Percentiles rank a stretch among this genome's conserved stretches.
Evolutionary conservation across 2,797 vertebrate species (phyloP).

Genomic region (Gobio occitaniae): DNA sequence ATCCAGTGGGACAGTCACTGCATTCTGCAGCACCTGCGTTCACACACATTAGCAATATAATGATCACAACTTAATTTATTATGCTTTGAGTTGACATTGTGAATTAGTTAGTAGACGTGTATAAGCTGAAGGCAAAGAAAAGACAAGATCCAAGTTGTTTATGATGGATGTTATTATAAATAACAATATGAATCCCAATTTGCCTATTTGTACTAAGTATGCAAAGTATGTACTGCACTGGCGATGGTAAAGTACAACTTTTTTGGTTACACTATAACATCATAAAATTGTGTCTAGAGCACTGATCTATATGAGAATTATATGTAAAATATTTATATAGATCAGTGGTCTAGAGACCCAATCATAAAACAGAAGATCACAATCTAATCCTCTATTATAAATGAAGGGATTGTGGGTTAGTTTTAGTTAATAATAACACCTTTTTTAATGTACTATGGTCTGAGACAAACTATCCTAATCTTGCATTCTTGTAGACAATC

Average conservation of each 20-base stretch:
- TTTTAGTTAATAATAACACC: no score
- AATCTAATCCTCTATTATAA: background rate
- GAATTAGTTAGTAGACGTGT: background rate
- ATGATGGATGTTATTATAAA: background rate
- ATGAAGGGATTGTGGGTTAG: no score
- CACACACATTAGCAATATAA: constrained; percentile 4
- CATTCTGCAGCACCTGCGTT: constrained; percentile 77
- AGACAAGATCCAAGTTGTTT: constrained; percentile 15
- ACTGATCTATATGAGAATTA: no score
- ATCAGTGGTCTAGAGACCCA: background rate
- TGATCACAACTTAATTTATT: constrained; percentile 21
- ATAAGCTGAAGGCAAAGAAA: constrained; percentile 22
- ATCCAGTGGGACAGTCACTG: constrained; percentile 83
- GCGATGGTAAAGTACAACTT: background rate
- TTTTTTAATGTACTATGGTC: no score
- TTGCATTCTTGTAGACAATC: no score
- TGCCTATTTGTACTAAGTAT: background rate
- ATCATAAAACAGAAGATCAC: background rate
- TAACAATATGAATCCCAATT: background rate
- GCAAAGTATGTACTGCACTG: background rate
- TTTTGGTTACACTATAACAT: background rate
- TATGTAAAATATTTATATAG: no score
- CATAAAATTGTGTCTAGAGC: background rate
- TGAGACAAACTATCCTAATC: no score
- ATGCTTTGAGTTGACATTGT: constrained; percentile 28